Conservation (phyloP, 2,113 vertebrate genomes). For the Phalacrocorax brasilianus region DNA sequence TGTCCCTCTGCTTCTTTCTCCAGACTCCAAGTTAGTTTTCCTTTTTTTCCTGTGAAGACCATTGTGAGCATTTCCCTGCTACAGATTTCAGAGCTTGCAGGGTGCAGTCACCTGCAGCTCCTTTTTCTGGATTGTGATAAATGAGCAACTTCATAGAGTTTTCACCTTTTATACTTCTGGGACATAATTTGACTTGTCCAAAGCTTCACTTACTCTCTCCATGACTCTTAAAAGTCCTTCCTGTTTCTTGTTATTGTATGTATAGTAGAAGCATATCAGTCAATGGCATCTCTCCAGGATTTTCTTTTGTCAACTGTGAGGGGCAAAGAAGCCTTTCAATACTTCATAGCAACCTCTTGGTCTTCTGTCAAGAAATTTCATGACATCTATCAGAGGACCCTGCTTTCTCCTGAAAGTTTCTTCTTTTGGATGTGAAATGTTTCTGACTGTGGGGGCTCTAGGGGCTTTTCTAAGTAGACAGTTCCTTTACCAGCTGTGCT, state of each 20-base stretch:
- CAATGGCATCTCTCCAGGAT: not conserved
- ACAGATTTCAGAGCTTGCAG: not conserved
- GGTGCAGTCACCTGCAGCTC: not conserved
- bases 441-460: not conserved
- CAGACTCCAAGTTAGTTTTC: not conserved
- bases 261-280: not conserved
- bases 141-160: not conserved
- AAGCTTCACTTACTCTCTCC: not conserved
- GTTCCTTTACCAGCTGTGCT: not conserved
- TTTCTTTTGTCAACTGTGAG: constrained; percentile 1
- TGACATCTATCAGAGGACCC: not conserved
- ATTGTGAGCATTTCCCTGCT: not conserved
- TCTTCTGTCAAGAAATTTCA: constrained; percentile 14
- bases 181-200: not conserved
- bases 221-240: not conserved
- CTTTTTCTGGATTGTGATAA: not conserved
- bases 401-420: not conserved
- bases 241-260: not conserved
- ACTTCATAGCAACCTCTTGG: not conserved
- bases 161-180: not conserved
- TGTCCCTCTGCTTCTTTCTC: too few relatives aligned
- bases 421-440: not conserved
- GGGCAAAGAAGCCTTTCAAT: not conserved
- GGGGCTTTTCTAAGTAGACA: not conserved
- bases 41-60: not conserved